Base-by-base conservation (phyloP, 2,888 invertebrate genomes). In the Steinernema carpocapsae region DNA sequence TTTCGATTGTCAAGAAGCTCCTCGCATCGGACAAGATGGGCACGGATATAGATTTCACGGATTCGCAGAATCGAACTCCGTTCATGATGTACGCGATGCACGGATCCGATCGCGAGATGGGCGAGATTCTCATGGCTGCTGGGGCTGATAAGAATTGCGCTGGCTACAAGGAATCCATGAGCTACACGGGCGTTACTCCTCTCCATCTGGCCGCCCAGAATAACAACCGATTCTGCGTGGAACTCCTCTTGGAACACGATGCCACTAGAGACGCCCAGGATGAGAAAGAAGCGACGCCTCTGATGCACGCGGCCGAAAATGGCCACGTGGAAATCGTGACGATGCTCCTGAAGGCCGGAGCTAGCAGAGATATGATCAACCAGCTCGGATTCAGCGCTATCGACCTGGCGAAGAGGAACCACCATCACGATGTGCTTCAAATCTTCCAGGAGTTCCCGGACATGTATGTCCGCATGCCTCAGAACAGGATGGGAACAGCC, bases 81-180 rank as follows among this genome's bases (percentile, higher is more conserved):
- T 22, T 56, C 6, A 56, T 56, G 56, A 22, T 56, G 24, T 56
- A 26, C 7, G 22, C 26, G 7, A 26, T 26, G 56, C 56, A 56
- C 56, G 56, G 56, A 56, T 7, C 56, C 2, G 56, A 26, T 26
- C 56, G 56, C 22, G n/a, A 19, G 6, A 56, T 56, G 4, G 56
- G 56, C 14, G 56, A 56, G 17, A 26, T 26, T 1, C 56, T 56
- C 7, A 3, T 56, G 12, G 26, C 6, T 26, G 56, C 56, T 56
- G 56, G 56, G 26, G 56, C 56, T 17, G 56, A 56, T 17, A 56
- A 56, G 26, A 56, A 56, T 17, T 56, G 56, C 56, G 56, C 56
- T 17, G 56, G 56, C 22, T 6, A 24, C 24, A 56, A 56, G 56
- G 26, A 56, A 2, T 22, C 24, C 7, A 56, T 26, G 56, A 17